A percentile compares a stretch with the other conserved stretches of the same genome.
Evolutionary conservation across 2,113 vertebrate species (phyloP).

Genomic region (Mus pahari): DNA sequence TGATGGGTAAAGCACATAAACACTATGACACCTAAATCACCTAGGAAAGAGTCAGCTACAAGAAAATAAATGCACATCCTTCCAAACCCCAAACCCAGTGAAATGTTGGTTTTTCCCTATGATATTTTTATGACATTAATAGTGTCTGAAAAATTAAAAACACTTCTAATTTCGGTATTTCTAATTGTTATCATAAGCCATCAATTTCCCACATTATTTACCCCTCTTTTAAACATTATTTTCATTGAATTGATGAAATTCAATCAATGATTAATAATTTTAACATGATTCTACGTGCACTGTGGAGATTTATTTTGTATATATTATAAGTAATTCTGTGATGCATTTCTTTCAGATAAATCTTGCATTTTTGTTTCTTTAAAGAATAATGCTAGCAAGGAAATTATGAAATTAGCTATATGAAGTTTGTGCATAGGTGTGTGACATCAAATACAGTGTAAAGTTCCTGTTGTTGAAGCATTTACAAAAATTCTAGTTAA

Average conservation of each 20-base stretch:
- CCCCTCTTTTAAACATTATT: neutral
- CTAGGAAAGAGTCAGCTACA: neutral
- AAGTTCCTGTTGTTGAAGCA: neutral
- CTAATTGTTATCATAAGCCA: neutral
- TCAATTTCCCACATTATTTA: neutral
- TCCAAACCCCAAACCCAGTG: neutral
- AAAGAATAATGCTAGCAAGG: neutral
- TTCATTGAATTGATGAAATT: neutral
- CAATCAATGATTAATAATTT: neutral
- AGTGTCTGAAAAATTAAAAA: neutral
- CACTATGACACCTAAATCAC: neutral
- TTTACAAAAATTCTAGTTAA: constrained; percentile 2
- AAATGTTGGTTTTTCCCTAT: neutral
- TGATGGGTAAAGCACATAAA: neutral
- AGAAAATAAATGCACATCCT: neutral
- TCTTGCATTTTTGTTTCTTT: neutral
- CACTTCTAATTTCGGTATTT: neutral
- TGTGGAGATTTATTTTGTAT: neutral
- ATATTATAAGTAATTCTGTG: neutral
- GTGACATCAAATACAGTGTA: neutral
- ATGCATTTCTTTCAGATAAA: neutral
- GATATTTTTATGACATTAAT: neutral
- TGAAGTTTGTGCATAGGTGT: neutral
- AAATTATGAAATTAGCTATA: neutral
- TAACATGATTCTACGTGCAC: neutral